Base-by-base conservation (phyloP, 1,140 invertebrate genomes). In the Physella acuta region DNA sequence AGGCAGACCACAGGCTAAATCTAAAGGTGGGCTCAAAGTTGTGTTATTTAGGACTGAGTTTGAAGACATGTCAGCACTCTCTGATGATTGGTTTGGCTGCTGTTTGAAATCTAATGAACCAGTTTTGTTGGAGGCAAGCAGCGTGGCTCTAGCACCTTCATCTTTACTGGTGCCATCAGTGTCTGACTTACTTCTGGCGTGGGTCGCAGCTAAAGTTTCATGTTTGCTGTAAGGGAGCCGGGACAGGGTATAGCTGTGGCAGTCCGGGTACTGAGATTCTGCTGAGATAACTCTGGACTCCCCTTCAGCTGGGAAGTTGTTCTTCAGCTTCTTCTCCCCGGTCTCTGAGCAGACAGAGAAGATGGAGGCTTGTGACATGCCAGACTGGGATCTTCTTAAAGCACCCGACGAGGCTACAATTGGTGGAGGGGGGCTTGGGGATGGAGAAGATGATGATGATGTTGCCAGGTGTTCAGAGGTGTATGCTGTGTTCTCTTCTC, bases 311-410 rank as follows among this genome's bases (percentile, higher is more conserved):
- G 65, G 24, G 5, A 31, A n/a, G 52, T 31, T 28, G 24, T 34
- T 17, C 36, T 69, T 73, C 24, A 70, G 37, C 44, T 68, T 74
- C 68, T 76, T 75, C 53, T 80, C 79, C 33, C 79, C 79, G 2
- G 79, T 80, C 55, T 80, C 79, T 11, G 79, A 79, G 65, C 77
- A 79, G 0, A 80, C 72, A 26, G 76, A 77, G 37, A 74, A 68
- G 16, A 73, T 60, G 30, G 78, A 77, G 14, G 70, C 70, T 33
- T 76, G 58, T 11, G 78, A 79, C 36, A 58, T 60, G 16, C 71
- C 37, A 0, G 76, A 72, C 61, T 73, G 60, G 26, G 73, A 75
- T 44, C 71, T 36, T 24, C 36, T 56, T 49, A 53, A 61, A 28
- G 30, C 66, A 31, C 28, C 53, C 2, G 31, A 20, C 8, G 20